Conservation (phyloP, 2,797 vertebrate genomes). For the Poliocrania exsul region DNA sequence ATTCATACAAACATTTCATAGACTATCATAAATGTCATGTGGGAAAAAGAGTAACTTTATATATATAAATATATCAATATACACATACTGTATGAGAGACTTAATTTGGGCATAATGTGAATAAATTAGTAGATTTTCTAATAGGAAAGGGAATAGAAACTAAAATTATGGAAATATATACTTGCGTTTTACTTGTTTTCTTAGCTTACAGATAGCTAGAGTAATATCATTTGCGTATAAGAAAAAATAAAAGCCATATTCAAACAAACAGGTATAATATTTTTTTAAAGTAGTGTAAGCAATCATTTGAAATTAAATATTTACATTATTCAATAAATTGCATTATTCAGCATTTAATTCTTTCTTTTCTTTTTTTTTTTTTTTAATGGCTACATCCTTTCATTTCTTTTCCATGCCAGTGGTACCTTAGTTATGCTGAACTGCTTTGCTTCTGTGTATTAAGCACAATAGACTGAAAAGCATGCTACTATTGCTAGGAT, state of each 20-base stretch:
- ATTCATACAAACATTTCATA: background rate
- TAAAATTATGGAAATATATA: background rate
- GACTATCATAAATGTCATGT: background rate
- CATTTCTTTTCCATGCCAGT: background rate
- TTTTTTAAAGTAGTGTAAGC: background rate
- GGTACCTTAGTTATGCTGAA: background rate
- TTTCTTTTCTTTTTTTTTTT: background rate
- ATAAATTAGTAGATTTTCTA: constrained; percentile 4
- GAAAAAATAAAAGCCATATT: background rate
- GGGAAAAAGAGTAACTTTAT: background rate
- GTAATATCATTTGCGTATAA: background rate
- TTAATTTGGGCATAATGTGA: background rate
- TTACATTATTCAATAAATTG: background rate
- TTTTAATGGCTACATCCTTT: background rate
- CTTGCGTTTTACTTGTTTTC: background rate
- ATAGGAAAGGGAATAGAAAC: background rate
- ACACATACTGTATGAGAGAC: background rate
- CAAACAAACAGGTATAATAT: background rate
- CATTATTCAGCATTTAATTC: background rate
- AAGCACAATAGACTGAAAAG: background rate
- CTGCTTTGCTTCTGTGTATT: background rate
- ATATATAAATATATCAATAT: background rate
- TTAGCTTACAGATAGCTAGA: background rate
- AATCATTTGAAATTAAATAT: background rate
- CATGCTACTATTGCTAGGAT: background rate